Percentiles rank a stretch among this genome's conserved stretches.
Conservation (phyloP, 2,797 vertebrate genomes). For the Leptatherina wallacei region DNA sequence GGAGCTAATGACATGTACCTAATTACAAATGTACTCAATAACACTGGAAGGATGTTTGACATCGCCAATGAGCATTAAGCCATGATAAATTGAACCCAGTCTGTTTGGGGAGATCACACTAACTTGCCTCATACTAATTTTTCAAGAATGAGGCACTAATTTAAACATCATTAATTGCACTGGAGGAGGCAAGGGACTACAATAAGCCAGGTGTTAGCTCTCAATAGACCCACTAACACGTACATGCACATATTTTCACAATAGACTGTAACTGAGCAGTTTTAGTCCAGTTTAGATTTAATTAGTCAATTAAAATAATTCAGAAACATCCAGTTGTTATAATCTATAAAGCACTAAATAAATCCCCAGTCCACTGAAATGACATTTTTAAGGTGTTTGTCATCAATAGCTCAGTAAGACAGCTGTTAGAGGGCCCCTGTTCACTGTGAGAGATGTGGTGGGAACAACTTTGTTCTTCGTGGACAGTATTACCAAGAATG, state of each 20-base stretch:
- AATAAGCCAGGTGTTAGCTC: constrained; percentile 47
- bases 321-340: neutral
- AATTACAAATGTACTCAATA: constrained; percentile 65
- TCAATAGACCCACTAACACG: constrained; percentile 15
- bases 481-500: constrained; percentile 16
- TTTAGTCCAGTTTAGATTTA: neutral
- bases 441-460: constrained; percentile 24
- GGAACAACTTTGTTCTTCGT: constrained; percentile 24
- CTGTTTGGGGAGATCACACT: constrained; percentile 46
- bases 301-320: neutral
- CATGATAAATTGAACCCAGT: constrained; percentile 70
- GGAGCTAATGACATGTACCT: constrained; percentile 45
- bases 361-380: constrained; percentile 9
- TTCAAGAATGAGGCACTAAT: constrained; percentile 68
- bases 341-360: constrained; percentile 11
- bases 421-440: constrained; percentile 18
- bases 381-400: constrained; percentile 22
- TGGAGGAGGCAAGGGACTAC: constrained; percentile 35
- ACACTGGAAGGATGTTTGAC: constrained; percentile 59
- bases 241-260: neutral
- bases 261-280: neutral
- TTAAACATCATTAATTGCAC: constrained; percentile 74
- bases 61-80: constrained; percentile 57
- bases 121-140: constrained; percentile 56
- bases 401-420: constrained; percentile 27